Evolutionary conservation across 1,140 invertebrate genomes (phyloP), one percentile per base, ranked within the genome.

Genomic region (Leguminivora glycinivorella): DNA sequence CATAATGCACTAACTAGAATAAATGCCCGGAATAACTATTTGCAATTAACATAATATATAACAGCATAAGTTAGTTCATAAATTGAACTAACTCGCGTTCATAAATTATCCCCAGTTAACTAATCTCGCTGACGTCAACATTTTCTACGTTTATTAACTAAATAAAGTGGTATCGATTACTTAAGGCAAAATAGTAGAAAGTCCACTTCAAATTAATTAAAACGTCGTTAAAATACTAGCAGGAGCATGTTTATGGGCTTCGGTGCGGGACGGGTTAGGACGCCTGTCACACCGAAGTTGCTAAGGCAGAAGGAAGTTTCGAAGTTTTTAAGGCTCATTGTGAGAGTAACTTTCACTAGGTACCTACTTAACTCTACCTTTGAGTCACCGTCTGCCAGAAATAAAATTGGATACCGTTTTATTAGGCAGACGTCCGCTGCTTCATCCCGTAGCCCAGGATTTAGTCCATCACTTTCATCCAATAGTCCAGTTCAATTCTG

Each of bases 201-300:
- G 79, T 77, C 73, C 22, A 17, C 34, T 72, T 73, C 74, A 79
- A 81, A 83, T 83, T 82, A 76, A 82, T 79, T 80, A 80, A 75
- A 75, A 72, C 56, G 71, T 69, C 77, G 78, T 83, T 75, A 79
- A 76, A 79, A 56, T 58, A 56, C 56, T 40, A 63, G 29, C 67
- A 43, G 67, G 43, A 14, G 40, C 25, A 63, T 29, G 14, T 56
- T 71, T 71, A 71, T 71, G 34, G 24, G 17, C 6, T 17, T 40
- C 26, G 19, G 67, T 22, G 19, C n/a, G n/a, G 34, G 29, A 26
- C 34, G 26, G 24, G 14, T 9, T 10, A 4, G 24, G 12, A 4
- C 26, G 26, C 14, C 14, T 29, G 17, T 63, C 58, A 63, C 26
- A 63, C 58, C 56, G 56, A 14, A 56, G 43, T n/a, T 17, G 6